phyloP scores from a whole-genome alignment of 2,797 vertebrate genomes.

The Tangara arthus region DNA sequence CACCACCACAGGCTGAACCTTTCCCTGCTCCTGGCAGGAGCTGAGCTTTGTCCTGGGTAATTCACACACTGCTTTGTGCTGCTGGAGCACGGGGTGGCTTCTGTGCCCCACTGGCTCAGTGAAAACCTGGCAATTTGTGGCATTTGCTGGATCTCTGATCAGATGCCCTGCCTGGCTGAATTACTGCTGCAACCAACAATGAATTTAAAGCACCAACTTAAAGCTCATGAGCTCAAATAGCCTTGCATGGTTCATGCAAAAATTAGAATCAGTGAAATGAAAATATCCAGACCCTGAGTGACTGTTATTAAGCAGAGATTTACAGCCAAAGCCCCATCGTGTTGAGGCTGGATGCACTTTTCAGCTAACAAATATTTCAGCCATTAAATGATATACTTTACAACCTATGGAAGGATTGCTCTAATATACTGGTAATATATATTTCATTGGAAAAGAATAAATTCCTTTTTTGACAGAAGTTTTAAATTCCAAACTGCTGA shows the following conservation, averaged over 20 bases:
- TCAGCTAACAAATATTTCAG: constrained; percentile 57
- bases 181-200: not conserved
- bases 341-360: constrained; percentile 39
- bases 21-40: not conserved
- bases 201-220: constrained; percentile 22
- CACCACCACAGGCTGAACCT: not conserved
- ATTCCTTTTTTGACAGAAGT: constrained; percentile 33
- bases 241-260: constrained; percentile 31
- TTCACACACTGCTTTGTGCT: not conserved
- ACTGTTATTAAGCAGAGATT: constrained; percentile 52
- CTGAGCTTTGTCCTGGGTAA: not conserved
- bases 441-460: constrained; percentile 52
- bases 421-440: constrained; percentile 36
- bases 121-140: not conserved
- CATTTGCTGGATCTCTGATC: not conserved
- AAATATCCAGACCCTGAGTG: constrained; percentile 47
- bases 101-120: not conserved
- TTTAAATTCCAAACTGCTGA: constrained; percentile 15
- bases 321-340: constrained; percentile 19
- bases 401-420: constrained; percentile 48
- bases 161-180: not conserved
- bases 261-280: constrained; percentile 34
- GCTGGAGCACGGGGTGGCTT: not conserved
- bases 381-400: constrained; percentile 57
- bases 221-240: not conserved